These are phyloP conservation scores for Erpobdella octoculata DNA, from an alignment of 2,888 invertebrate genomes.

Conservation along the genomic window DNA sequence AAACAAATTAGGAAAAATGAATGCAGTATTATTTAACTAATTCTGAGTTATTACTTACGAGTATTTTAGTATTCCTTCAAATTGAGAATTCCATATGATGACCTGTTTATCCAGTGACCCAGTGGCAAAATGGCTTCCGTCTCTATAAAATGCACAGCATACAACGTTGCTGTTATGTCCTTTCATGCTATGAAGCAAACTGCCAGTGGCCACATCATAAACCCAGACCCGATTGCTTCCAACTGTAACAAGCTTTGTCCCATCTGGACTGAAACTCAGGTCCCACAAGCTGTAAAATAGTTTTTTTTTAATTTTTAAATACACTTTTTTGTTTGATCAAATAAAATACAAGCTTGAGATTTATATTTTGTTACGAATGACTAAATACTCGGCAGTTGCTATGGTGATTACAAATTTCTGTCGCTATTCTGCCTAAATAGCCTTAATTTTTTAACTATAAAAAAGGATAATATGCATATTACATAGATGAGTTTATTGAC, in stretches of 20 bases:
- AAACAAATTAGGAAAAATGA: background rate
- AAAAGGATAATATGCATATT: too few relatives aligned
- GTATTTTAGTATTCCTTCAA: slow-evolving; percentile 91
- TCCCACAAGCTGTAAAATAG: slow-evolving; percentile 72
- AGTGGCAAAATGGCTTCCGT: slow-evolving; percentile 92
- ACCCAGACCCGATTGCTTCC: slow-evolving; percentile 89
- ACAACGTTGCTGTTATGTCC: slow-evolving; percentile 92
- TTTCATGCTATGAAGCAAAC: slow-evolving; percentile 79
- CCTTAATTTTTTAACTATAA: too few relatives aligned
- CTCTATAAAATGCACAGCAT: slow-evolving; percentile 79
- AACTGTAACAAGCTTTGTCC: slow-evolving; percentile 82
- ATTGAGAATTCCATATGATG: slow-evolving; percentile 90
- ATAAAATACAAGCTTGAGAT: too few relatives aligned
- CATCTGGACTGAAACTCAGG: slow-evolving; percentile 90
- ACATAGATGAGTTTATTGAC: background rate
- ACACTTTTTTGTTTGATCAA: too few relatives aligned
- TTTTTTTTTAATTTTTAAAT: too few relatives aligned
- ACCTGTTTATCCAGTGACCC: slow-evolving; percentile 94
- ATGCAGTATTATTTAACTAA: background rate
- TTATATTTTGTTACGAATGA: too few relatives aligned
- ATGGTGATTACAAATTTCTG: too few relatives aligned
- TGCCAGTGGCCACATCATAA: slow-evolving; percentile 83
- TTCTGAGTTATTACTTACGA: slow-evolving; percentile 66
- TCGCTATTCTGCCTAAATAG: too few relatives aligned
- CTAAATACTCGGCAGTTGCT: too few relatives aligned